Evolutionary conservation across 2,797 vertebrate genomes (phyloP).

Genomic region (Cynopterus sphinx): DNA sequence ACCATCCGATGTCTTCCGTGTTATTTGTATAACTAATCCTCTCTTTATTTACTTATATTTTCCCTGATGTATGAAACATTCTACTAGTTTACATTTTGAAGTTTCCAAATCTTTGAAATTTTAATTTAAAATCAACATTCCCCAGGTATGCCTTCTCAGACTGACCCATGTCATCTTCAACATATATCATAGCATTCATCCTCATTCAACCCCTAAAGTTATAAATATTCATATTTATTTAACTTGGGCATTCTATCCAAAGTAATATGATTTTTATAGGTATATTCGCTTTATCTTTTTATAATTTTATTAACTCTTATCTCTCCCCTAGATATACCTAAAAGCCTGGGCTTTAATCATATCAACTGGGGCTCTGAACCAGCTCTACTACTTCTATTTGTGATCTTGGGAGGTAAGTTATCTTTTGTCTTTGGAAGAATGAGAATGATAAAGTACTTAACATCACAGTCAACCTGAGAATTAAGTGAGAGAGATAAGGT

Average conservation of each 20-base stretch:
- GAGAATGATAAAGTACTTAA: slow-evolving; percentile 16
- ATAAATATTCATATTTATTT: slow-evolving; percentile 26
- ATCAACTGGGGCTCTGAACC: background rate
- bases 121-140: slow-evolving; percentile 41
- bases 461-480: background rate
- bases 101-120: slow-evolving; percentile 38
- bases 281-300: background rate
- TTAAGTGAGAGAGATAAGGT: slow-evolving; percentile 13
- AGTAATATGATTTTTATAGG: background rate
- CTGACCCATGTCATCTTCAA: background rate
- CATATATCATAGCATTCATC: background rate
- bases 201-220: slow-evolving; percentile 7
- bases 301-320: background rate
- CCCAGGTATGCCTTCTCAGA: background rate
- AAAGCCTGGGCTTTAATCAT: background rate
- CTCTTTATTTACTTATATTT: background rate
- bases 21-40: background rate
- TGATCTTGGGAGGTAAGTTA: background rate
- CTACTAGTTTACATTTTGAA: background rate
- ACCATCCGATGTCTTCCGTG: background rate
- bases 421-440: background rate
- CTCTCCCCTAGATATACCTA: slow-evolving; percentile 7
- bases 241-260: background rate
- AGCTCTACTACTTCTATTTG: slow-evolving; percentile 12
- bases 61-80: background rate